A percentile compares a stretch with the other conserved stretches of the same genome.
These are phyloP conservation scores for Rhombomys opimus DNA, from an alignment of 2,113 vertebrate genomes.

Conservation along the genomic window DNA sequence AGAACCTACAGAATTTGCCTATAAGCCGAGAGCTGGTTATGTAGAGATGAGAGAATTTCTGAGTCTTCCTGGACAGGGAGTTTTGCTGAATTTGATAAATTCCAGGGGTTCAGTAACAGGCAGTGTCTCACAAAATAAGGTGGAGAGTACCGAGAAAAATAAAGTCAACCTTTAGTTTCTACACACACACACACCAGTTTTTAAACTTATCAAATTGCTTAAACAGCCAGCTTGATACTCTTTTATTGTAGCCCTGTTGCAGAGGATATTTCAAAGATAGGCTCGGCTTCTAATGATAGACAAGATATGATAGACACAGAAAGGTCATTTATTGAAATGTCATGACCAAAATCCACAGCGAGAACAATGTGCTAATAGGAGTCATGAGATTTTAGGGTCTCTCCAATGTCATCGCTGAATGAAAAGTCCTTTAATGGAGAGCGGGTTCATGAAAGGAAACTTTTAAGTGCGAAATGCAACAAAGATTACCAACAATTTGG, in stretches of 20 bases:
- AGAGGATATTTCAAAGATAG: background rate
- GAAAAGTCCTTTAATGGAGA: conserved; percentile 33
- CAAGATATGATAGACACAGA: background rate
- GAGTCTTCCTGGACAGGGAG: background rate
- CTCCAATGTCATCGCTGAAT: conserved; percentile 16
- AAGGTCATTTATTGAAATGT: conserved; percentile 16
- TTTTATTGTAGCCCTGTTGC: background rate
- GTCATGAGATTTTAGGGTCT: background rate
- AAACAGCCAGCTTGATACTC: background rate
- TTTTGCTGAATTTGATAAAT: background rate
- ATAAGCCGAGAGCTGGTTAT: background rate
- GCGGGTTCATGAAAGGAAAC: background rate
- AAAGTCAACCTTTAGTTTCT: background rate
- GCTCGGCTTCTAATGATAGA: background rate
- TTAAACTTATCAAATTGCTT: background rate
- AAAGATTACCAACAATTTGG: conserved; percentile 16
- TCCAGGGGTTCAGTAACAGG: background rate
- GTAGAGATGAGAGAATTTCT: background rate
- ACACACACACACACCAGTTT: background rate
- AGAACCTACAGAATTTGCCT: no score
- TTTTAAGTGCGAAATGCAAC: background rate
- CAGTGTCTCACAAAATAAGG: background rate
- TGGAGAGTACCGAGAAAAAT: background rate
- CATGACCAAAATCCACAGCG: background rate
- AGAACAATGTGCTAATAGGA: background rate